Percentiles rank a stretch among this genome's conserved stretches.
phyloP scores from a whole-genome alignment of 2,113 vertebrate genomes.

The Tauraco erythrolophus region DNA sequence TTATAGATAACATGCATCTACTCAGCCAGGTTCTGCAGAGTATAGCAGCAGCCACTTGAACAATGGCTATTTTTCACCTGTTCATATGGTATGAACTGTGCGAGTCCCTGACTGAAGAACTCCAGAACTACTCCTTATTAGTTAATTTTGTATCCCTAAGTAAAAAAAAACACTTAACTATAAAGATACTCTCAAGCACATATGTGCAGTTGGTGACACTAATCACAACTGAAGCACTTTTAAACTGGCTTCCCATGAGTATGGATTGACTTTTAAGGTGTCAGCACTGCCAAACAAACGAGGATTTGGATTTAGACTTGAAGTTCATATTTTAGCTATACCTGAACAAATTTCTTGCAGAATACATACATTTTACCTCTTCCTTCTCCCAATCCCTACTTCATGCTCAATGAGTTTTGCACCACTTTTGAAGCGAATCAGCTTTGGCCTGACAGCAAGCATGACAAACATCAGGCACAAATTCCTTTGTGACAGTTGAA shows the following conservation, averaged over 20 bases:
- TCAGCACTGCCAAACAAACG: not conserved
- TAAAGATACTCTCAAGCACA: not conserved
- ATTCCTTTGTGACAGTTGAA: slow-evolving; percentile 17
- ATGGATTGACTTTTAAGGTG: not conserved
- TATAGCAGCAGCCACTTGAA: not conserved
- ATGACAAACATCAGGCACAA: slow-evolving; percentile 14
- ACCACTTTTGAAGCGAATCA: not conserved
- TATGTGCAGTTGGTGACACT: not conserved
- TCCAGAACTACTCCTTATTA: not conserved
- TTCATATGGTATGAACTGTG: not conserved
- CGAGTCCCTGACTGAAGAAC: not conserved
- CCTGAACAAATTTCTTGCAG: not conserved
- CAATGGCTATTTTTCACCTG: not conserved
- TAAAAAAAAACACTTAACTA: not conserved
- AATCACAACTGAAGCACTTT: not conserved
- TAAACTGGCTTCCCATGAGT: not conserved
- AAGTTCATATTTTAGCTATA: not conserved
- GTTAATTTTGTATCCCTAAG: not conserved
- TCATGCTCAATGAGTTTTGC: not conserved
- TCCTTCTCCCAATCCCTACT: not conserved
- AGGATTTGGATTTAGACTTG: not conserved
- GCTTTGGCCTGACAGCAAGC: not conserved
- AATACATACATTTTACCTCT: not conserved
- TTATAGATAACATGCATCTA: not conserved
- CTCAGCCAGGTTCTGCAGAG: slow-evolving; percentile 11